These are phyloP conservation scores for Nansenia antarctica DNA, from an alignment of 2,113 vertebrate genomes.

Conservation along the genomic window DNA sequence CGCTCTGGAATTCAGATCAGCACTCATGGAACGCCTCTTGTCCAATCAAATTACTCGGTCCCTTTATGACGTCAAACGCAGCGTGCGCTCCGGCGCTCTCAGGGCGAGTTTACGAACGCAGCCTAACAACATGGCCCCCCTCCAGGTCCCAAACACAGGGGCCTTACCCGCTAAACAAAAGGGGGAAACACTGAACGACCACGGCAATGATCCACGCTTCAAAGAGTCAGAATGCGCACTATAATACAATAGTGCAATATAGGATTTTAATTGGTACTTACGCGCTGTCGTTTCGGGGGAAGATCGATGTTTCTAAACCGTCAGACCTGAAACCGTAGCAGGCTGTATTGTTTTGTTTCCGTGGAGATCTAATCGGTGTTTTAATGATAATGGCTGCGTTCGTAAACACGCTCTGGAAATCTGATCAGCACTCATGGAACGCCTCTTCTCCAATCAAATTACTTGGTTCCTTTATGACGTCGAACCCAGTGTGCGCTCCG, in stretches of 20 bases:
- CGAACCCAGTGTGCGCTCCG: too few relatives aligned
- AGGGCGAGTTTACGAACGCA: too few relatives aligned
- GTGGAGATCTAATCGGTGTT: conserved; percentile 65
- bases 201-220: conserved; percentile 28
- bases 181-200: conserved; percentile 64
- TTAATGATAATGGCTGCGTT: too few relatives aligned
- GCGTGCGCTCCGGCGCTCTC: too few relatives aligned
- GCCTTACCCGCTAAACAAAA: conserved; percentile 79
- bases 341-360: conserved; percentile 78
- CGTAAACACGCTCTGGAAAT: too few relatives aligned
- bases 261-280: conserved; percentile 52
- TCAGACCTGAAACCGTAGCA: conserved; percentile 47
- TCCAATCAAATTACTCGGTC: too few relatives aligned
- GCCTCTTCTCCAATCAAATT: too few relatives aligned
- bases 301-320: conserved; percentile 57
- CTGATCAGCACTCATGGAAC: too few relatives aligned
- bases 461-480: too few relatives aligned
- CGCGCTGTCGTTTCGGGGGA: conserved; percentile 60
- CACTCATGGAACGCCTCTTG: too few relatives aligned
- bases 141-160: conserved; percentile 74
- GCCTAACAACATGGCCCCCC: conserved; percentile 81
- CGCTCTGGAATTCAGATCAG: too few relatives aligned
- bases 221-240: neutral
- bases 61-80: too few relatives aligned
- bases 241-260: neutral